Conservation (phyloP, 2,797 vertebrate genomes). For the Crocidura indochinensis region DNA sequence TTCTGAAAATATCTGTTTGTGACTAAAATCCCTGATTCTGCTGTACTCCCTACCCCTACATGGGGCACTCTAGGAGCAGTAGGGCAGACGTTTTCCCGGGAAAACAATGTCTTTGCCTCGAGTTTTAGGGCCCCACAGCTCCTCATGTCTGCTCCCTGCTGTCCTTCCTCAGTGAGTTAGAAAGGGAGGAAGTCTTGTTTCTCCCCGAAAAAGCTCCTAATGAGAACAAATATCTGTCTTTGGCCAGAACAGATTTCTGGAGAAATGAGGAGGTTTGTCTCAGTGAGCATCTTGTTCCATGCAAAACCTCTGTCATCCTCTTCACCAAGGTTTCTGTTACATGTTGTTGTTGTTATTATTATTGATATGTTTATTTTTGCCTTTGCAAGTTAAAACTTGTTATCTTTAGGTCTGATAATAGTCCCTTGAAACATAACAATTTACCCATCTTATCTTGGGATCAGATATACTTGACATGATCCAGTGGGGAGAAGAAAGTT, state of each 20-base stretch:
- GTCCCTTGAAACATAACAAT: background rate
- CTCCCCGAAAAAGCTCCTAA: slow-evolving; percentile 85
- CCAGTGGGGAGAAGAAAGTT: slow-evolving; percentile 5
- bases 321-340: slow-evolving; percentile 76
- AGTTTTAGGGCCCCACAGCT: slow-evolving; percentile 55
- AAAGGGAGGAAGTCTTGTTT: slow-evolving; percentile 72
- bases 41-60: too few relatives aligned
- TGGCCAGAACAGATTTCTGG: slow-evolving; percentile 86
- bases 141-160: slow-evolving; percentile 86
- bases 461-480: slow-evolving; percentile 37
- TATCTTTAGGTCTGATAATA: slow-evolving; percentile 72
- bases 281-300: slow-evolving; percentile 87
- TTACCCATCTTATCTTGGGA: background rate
- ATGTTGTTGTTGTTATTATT: too few relatives aligned
- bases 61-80: too few relatives aligned
- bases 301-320: slow-evolving; percentile 85
- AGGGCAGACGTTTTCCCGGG: too few relatives aligned
- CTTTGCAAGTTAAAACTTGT: slow-evolving; percentile 80
- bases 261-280: slow-evolving; percentile 88
- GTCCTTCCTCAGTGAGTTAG: slow-evolving; percentile 81
- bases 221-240: slow-evolving; percentile 90
- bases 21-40: too few relatives aligned
- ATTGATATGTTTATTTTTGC: slow-evolving; percentile 29
- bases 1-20: too few relatives aligned
- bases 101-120: background rate